Evolutionary conservation across 2,797 vertebrate species (phyloP).

Genomic region (Fundulus diaphanus): DNA sequence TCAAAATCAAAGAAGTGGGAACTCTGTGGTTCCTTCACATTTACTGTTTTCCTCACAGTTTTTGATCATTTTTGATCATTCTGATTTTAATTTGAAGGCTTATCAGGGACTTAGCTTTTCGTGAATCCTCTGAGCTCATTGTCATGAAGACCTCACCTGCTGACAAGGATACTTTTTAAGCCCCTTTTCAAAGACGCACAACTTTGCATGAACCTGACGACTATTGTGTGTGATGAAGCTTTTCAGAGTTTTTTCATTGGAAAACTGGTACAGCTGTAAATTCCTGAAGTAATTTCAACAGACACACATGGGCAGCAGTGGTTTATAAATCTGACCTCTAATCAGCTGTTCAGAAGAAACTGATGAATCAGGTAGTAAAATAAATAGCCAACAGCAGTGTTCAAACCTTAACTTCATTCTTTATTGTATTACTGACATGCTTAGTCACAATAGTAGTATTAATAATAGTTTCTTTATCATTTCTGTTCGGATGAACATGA

Average conservation of each 20-base stretch:
- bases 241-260: not conserved
- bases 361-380: not conserved
- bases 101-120: not conserved
- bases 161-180: slow-evolving; percentile 1
- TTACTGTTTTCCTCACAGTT: not conserved
- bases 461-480: too few species aligned
- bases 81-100: not conserved
- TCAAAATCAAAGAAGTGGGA: too few species aligned
- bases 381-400: not conserved
- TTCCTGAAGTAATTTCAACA: not conserved
- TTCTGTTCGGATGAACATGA: not conserved
- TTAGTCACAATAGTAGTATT: too few species aligned
- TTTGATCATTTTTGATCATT: not conserved
- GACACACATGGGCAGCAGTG: not conserved
- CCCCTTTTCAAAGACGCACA: not conserved
- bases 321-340: not conserved
- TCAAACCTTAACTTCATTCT: not conserved
- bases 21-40: not conserved
- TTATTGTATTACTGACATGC: not conserved
- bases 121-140: not conserved
- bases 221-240: not conserved
- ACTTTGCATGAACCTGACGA: not conserved
- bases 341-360: not conserved
- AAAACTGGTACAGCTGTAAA: not conserved
- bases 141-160: slow-evolving; percentile 1